Evolutionary conservation across 2,888 invertebrate species (phyloP), one percentile per base, ranked within the genome.

Genomic region (Thera britannica): DNA sequence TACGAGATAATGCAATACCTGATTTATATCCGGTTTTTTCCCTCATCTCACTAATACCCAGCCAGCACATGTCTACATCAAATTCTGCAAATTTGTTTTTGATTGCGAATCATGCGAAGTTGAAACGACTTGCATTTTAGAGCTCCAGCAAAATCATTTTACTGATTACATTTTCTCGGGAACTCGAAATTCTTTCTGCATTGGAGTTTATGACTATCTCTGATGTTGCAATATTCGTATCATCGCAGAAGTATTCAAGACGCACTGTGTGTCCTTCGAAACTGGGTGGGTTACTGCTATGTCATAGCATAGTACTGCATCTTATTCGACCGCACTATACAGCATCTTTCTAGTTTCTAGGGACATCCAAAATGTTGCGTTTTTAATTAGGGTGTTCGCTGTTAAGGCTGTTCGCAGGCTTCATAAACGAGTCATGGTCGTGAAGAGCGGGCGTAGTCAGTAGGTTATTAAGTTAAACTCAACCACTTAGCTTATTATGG

Each of bases 1-100:
- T 71, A 67, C 62, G 57, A 67, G 67, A 70, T 71, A 67, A 68
- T 70, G 70, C 59, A 66, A 62, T 66, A 66, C 62, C 54, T 61
- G 66, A 66, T 63, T 63, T 62, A 70, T 70, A 70, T 67, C 68
- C 63, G 57, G 68, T 68, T 71, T 72, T 74, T 72, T 75, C 67
- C 74, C 71, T 71, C 63, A 67, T 63, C 56, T 67, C 52, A 62
- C 65, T 68, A 65, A 72, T 71, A 64, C 61, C 54, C 66, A 59
- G 62, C 52, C 60, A 58, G 65, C 66, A 68, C 59, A 58, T 61
- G 64, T 35, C 55, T 61, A 64, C 66, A 72, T 72, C 68, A 64
- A 65, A 71, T 73, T 75, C 67, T 60, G 62, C 70, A 66, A 73
- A 73, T 72, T 72, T 67, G 70, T 70, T 65, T 70, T 70, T 69